Evolutionary conservation across 2,113 vertebrate genomes (phyloP), one percentile per base, ranked within the genome.

Genomic region (Pyrgilauda ruficollis): DNA sequence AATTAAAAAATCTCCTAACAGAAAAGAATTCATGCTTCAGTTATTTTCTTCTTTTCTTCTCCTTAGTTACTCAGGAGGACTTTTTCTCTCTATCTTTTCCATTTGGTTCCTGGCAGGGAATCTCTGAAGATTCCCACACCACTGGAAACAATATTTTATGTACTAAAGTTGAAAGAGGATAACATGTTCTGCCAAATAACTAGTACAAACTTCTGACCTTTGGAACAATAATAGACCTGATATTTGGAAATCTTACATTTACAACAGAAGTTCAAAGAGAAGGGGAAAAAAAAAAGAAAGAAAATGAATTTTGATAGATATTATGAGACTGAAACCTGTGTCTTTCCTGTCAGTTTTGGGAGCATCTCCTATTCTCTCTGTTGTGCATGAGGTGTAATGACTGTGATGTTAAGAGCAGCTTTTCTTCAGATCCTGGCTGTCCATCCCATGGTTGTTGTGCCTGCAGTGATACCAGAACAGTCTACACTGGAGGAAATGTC

Each of bases 121-220:
- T 72, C 56, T 47, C 44, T 78, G 37, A 61, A 75, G 80, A 92
- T 86, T 92, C 87, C 49, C 89, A 84, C 82, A 79, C 47, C 58
- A 52, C 31, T 59, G 84, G 75, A 89, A 96, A 67, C 33, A 86
- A 44, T 78, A 63, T 85, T 92, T 81, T 63, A 84, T 62, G 79
- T 85, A 46, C 78, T 55, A 1, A 63, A 93, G 49, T 67, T 91
- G 64, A 78, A 86, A 84, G 79, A 90, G 86, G 82, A 72, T 80
- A 89, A 67, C 6, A 8, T 94, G 89, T 94, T 67, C 89, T 97
- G 85, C 52, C 55, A 91, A 93, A 63, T 11, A 73, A 78, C 70
- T 23, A 15, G 52, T 17, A 83, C 68, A 82, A 74, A 84, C 68
- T 59, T 52, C 78, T 86, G 94, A 93, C 86, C 87, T 89, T 61